These are phyloP conservation scores for Okamejei kenojei DNA, from an alignment of 2,797 vertebrate genomes.

Conservation along the genomic window DNA sequence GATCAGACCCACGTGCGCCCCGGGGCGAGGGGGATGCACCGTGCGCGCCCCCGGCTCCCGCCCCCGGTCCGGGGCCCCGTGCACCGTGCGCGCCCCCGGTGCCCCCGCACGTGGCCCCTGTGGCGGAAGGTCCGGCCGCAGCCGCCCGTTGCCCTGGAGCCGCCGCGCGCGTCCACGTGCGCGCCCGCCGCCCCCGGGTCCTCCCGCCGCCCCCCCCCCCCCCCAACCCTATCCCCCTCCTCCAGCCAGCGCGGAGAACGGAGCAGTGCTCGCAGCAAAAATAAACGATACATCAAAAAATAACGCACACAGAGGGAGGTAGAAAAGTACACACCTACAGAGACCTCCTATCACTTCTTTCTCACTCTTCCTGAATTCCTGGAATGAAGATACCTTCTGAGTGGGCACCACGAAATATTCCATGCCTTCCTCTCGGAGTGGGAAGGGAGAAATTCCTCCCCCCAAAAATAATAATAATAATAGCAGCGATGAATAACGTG, in stretches of 20 bases:
- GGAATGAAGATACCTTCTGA: constrained; percentile 91
- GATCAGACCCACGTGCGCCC: constrained; percentile 16
- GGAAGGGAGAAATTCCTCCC: constrained; percentile 38
- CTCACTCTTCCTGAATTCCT: constrained; percentile 96
- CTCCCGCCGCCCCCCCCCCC: not conserved
- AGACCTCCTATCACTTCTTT: constrained; percentile 96
- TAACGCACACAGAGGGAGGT: constrained; percentile 26
- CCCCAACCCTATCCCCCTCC: not conserved
- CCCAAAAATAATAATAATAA: constrained; percentile 46
- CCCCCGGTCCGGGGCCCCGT: not conserved
- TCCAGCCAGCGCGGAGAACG: not conserved
- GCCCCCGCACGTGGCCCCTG: constrained; percentile 86
- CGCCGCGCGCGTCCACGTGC: constrained; percentile 46
- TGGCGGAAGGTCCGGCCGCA: constrained; percentile 68
- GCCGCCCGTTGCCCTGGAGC: constrained; percentile 55
- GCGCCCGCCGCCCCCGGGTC: constrained; percentile 19
- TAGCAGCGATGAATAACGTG: constrained; percentile 70
- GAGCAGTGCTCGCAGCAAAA: constrained; percentile 35
- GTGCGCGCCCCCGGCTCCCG: constrained; percentile 38
- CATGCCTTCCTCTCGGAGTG: constrained; percentile 55
- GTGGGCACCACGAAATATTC: constrained; percentile 97
- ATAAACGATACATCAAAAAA: not conserved
- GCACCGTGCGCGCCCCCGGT: constrained; percentile 70
- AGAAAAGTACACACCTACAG: constrained; percentile 76
- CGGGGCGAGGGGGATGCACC: constrained; percentile 29